Base-by-base conservation (phyloP, 2,888 invertebrate species). In the Acleris cristana region DNA sequence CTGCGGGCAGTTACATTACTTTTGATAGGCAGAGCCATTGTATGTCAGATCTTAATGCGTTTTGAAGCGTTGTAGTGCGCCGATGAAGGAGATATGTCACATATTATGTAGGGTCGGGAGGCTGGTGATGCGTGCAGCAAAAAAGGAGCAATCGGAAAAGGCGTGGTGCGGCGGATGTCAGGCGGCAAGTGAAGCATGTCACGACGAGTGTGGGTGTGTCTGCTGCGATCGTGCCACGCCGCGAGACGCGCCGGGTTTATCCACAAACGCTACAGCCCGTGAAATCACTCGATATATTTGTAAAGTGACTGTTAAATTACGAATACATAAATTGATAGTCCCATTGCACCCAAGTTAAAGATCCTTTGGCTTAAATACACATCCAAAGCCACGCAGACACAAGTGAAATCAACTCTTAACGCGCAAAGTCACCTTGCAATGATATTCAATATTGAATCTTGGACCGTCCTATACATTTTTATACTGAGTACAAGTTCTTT, bases 91-190 rank as follows among this genome's bases (percentile, higher is more conserved):
- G 74, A 78, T 76, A 76, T 72, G 70, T 74, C 73, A 67, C 64
- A 61, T 23, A 60, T 69, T 68, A 67, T 66, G 70, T 62, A 68
- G 65, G 70, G 69, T 68, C 61, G 69, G 64, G 70, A 61, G 71
- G 72, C 69, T 70, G 64, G 71, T 73, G 74, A 72, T 75, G 74
- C 72, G 76, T 78, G 71, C 70, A 73, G 72, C 72, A 79, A 80
- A 82, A 82, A 82, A 80, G 74, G 76, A 74, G 76, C 78, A 74
- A 82, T 80, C 76, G 81, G 78, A 83, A 82, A 76, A 81, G 84
- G 82, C 76, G 86, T 79, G 69, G 69, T 69, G 79, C 79, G 75
- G 74, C 79, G 79, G 78, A 81, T 78, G 79, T 82, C 73, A 74
- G 70, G 69, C 70, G 71, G 70, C 77, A 74, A 80, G 76, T 78